Base-by-base conservation (phyloP, 23 tunicate species). In the Clavelina lepadiformis region DNA sequence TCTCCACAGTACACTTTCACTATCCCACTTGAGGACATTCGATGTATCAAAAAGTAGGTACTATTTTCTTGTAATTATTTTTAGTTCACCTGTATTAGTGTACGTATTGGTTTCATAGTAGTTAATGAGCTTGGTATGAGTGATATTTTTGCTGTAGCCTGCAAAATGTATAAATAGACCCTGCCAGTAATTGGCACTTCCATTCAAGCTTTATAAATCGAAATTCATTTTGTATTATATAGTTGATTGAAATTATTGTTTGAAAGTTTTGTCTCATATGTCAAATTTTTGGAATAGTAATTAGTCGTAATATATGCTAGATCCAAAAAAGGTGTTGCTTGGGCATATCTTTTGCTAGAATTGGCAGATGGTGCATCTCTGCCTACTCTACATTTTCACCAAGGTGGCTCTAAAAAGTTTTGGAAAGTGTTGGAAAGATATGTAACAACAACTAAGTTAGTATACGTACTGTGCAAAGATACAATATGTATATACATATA, bases 361-460 rank as follows among this genome's bases (percentile, higher is more conserved):
- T 33, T 76, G 41, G 46, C 58, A 33, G 97, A 89, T 41, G 97
- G 97, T n/a, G 70, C 79, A 18, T 24, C 66, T 5, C 61, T 89
- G 3, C 97, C 97, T 4, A 38, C 89, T 21, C 63, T 89, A 46
- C 84, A 89, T 53, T 89, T 89, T 46, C 89, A 81, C 47, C 61
- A 81, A 8, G 73, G 74, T 27, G 97, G 97, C 41, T 81, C 67
- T 51, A 60, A 81, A 26, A 54, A 69, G 38, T 89, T 89, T 52
- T 31, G 75, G 5, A 76, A 89, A 63, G 68, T 51, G 2, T 33
- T 89, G 27, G 86, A 81, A 60, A 65, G 45, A 8, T 86, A 78
- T 34, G 71, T 78, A 3, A 19, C 46, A 0, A 46, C 33, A 25
- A 61, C 69, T 3, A 65, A 65, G 82, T 76, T 28, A 63, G 81